Conservation (phyloP, 2,797 vertebrate genomes). For the Rallus crepitans region DNA sequence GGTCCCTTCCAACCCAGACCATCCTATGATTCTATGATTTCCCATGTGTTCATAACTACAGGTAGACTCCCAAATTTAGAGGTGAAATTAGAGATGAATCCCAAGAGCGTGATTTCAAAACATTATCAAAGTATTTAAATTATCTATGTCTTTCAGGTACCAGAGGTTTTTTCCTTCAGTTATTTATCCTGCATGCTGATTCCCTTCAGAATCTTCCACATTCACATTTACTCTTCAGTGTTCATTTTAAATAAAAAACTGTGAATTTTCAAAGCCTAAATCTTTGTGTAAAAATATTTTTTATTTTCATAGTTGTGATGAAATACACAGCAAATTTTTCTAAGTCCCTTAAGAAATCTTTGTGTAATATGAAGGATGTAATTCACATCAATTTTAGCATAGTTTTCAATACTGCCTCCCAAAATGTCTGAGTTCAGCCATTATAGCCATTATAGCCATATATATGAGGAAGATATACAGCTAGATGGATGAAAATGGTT, state of each 20-base stretch:
- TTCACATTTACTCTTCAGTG: not conserved
- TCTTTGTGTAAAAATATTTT: not conserved
- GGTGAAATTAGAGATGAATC: not conserved
- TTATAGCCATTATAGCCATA: no score
- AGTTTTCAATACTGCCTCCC: not conserved
- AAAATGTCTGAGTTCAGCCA: not conserved
- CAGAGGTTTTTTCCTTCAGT: not conserved
- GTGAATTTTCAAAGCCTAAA: not conserved
- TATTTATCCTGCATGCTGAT: not conserved
- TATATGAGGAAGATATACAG: not conserved
- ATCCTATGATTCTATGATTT: not conserved
- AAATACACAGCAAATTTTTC: not conserved
- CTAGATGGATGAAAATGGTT: not conserved
- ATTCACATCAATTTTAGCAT: not conserved
- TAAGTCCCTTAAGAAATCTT: not conserved
- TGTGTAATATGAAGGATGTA: not conserved
- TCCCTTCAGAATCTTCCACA: not conserved
- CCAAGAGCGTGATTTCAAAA: not conserved
- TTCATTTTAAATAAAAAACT: not conserved
- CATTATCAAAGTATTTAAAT: not conserved
- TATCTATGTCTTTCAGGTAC: not conserved
- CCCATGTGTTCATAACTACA: not conserved
- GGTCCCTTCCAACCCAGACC: no score
- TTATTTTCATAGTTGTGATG: not conserved
- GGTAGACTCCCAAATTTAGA: not conserved